Evolutionary conservation across 2,797 vertebrate species (phyloP), one percentile per base, ranked within the genome.

Genomic region (Spinibarbus caldwelli): DNA sequence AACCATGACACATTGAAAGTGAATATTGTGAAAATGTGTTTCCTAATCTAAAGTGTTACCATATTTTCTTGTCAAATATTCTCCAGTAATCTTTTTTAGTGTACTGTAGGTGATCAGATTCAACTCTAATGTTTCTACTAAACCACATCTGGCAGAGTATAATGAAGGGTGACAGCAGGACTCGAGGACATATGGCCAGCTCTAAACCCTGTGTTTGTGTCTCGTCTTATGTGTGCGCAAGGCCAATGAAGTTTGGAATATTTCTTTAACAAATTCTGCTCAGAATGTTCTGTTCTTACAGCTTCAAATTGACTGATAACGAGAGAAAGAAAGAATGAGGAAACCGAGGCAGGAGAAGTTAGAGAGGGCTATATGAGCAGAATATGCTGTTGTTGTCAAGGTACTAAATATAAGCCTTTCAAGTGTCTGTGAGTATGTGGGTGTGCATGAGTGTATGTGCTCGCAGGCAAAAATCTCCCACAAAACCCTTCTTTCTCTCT

Each of bases 171-270:
- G 57, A 89, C 26, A 49, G 29, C 26, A 21, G 77, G 45, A 49
- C 70, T 12, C 17, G 38, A 57, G 45, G 80, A 86, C 87, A 88
- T 89, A 80, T 84, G 82, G 77, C 36, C 81, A 85, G 23, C 26
- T 34, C 54, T 49, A 78, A 12, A 71, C 19, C 15, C 21, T 29
- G 54, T 64, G 68, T 81, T 78, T 76, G 78, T 67, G 76, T 62
- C 54, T 43, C 5, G 5, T 80, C 49, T 71, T 85, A 49, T 76
- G 70, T 52, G 67, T 66, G 52, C 38, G 49, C 70, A 31, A 41
- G 47, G 43, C 79, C 87, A 87, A 89, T 90, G 88, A 85, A 84
- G 62, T 81, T 54, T 59, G 43, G 23, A 75, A 45, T 82, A 84
- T 87, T 89, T 80, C 84, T 87, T 84, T 88, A 82, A 78, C 41